Conservation (phyloP, 2,113 vertebrate species). For the Bubo bubo region DNA sequence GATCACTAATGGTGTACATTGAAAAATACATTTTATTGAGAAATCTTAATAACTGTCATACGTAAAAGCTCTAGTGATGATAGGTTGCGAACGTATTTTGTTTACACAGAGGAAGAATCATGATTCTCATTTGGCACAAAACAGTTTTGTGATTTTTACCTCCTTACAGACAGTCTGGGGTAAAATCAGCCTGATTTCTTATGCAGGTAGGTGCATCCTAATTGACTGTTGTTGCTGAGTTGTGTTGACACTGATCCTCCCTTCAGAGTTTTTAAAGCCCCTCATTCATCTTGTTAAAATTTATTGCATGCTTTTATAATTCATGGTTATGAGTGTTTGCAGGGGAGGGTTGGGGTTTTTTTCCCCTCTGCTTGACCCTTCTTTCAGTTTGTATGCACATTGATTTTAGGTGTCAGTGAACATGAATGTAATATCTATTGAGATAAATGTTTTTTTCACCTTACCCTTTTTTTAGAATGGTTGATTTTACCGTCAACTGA, state of each 20-base stretch:
- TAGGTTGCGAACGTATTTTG: conserved; percentile 23
- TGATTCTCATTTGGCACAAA: not conserved
- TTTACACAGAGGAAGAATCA: not conserved
- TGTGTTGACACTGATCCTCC: not conserved
- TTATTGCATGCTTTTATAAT: conserved; percentile 5
- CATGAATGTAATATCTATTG: not conserved
- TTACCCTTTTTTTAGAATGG: not conserved
- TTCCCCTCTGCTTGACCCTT: not conserved
- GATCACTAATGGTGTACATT: conserved; percentile 44
- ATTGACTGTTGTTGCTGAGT: not conserved
- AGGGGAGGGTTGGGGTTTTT: not conserved
- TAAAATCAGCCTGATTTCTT: not conserved
- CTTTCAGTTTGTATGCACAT: not conserved
- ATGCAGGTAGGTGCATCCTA: not conserved
- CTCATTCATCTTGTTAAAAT: conserved; percentile 22
- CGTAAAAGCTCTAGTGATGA: conserved; percentile 39
- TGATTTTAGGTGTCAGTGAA: conserved; percentile 24
- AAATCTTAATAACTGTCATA: conserved; percentile 45
- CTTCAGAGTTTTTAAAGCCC: not conserved
- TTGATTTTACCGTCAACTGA: not conserved
- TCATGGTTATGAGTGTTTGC: not conserved
- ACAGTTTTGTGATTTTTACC: not conserved
- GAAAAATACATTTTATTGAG: conserved; percentile 64
- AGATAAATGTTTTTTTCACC: not conserved
- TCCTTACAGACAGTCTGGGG: not conserved